These are phyloP conservation scores for Clitarchus hookeri DNA, from an alignment of 2,888 invertebrate genomes.

Conservation along the genomic window DNA sequence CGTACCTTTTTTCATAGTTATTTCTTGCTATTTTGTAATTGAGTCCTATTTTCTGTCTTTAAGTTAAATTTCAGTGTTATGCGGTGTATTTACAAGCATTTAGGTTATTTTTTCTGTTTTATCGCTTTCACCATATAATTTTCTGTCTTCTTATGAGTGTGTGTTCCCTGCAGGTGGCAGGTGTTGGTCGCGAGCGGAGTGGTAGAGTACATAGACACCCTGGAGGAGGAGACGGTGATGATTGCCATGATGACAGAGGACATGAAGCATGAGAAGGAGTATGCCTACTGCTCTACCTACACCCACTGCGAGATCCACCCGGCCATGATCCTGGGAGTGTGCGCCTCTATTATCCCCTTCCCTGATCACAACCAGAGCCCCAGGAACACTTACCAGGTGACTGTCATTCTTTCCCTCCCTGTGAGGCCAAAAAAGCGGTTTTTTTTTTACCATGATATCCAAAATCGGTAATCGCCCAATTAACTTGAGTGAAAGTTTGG, in stretches of 20 bases:
- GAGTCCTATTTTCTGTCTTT: too few relatives aligned
- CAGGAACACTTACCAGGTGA: conserved; percentile 95
- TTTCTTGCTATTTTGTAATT: too few relatives aligned
- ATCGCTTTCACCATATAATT: too few relatives aligned
- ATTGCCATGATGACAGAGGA: conserved; percentile 99
- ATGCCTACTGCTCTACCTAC: conserved; percentile 98
- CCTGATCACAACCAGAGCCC: conserved; percentile 99
- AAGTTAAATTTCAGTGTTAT: too few relatives aligned
- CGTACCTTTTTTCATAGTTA: too few relatives aligned
- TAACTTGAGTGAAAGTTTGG: too few relatives aligned
- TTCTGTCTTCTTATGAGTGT: not conserved
- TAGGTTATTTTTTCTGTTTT: too few relatives aligned
- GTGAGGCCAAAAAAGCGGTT: too few relatives aligned
- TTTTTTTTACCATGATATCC: too few relatives aligned
- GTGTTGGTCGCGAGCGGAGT: conserved; percentile 81
- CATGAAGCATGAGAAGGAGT: conserved; percentile 86
- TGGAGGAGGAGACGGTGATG: conserved; percentile 99
- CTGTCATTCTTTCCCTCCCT: too few relatives aligned
- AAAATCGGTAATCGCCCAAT: too few relatives aligned
- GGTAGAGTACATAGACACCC: conserved; percentile 98
- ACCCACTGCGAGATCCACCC: conserved; percentile 99
- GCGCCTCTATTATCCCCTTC: conserved; percentile 99
- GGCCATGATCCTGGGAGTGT: conserved; percentile 99
- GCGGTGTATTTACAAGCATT: too few relatives aligned
- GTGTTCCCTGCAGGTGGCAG: conserved; percentile 56